Base-by-base conservation (phyloP, 2,113 vertebrate species). In the Chloebia gouldiae region DNA sequence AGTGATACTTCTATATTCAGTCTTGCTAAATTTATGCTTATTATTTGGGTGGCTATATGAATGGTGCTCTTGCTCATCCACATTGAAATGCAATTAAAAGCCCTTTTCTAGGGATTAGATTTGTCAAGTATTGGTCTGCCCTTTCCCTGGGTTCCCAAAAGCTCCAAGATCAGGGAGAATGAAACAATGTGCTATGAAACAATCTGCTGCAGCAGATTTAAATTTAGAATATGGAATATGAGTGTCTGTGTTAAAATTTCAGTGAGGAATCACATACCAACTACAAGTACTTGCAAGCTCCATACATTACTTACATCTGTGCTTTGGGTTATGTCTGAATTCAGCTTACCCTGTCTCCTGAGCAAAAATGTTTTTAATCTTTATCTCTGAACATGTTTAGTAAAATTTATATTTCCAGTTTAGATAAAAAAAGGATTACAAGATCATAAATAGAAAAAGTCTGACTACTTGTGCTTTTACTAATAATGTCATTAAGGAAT, bases 1-100 rank as follows among this genome's bases (percentile, higher is more conserved):
- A 68, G 61, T 94, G 95, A 47, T 94, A 94, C 94, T 97, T 97
- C 96, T 97, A 97, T 95, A 97, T 98, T 97, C 96, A 95, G 95
- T 95, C 91, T 63, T 95, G 95, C 97, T 97, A 98, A 98, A 97
- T 97, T 53, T 64, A 90, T 95, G 92, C 80, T 80, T 88, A 65
- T 87, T 96, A 95, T 95, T 95, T 95, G 93, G 53, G 81, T 89
- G 92, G 77, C 69, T 93, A 22, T 92, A 80, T 92, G 84, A 95
- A 95, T 84, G 73, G 77, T 70, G 76, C 61, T 95, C 42, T 59
- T 51, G 94, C 82, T 97, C 79, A 95, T 66, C 80, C 57, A 42
- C 84, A 88, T 10, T 69, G 85, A 95, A 97, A 95, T 91, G 81
- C 60, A 93, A 82, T 84, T 93, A 96, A 93, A 95, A 94, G 33